Evolutionary conservation across 2,113 vertebrate genomes (phyloP).

Genomic region (Grammomys surdaster): DNA sequence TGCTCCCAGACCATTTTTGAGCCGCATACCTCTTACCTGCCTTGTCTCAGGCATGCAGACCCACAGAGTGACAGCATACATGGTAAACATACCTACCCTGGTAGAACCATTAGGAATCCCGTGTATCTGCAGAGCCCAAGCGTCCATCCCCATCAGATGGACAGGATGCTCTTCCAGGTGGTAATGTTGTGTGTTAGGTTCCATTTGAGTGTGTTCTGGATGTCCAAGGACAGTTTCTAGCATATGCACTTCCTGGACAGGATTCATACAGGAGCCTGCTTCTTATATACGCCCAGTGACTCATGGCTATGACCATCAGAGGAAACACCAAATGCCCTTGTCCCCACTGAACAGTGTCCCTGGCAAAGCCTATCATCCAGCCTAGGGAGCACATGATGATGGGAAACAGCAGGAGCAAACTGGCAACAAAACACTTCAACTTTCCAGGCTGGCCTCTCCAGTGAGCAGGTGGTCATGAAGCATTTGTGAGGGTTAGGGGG

Average conservation of each 20-base stretch:
- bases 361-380: background rate
- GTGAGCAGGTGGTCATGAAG: fast-evolving
- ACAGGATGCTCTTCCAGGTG: background rate
- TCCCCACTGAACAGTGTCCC: background rate
- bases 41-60: too few species aligned
- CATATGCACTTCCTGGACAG: fast-evolving
- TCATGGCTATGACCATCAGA: background rate
- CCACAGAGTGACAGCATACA: fast-evolving
- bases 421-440: fast-evolving
- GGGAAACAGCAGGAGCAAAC: too few species aligned
- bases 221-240: background rate
- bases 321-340: background rate
- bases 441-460: background rate
- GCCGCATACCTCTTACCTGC: background rate
- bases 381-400: fast-evolving
- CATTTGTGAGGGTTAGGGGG: fast-evolving
- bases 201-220: background rate
- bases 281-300: background rate
- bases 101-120: background rate
- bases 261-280: background rate
- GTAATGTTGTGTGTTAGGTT: too few species aligned
- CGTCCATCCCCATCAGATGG: background rate
- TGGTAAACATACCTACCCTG: background rate
- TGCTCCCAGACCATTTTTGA: fast-evolving
- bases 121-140: background rate